Evolutionary conservation across 2,113 vertebrate species (phyloP).

Genomic region (Pseudois nayaur): DNA sequence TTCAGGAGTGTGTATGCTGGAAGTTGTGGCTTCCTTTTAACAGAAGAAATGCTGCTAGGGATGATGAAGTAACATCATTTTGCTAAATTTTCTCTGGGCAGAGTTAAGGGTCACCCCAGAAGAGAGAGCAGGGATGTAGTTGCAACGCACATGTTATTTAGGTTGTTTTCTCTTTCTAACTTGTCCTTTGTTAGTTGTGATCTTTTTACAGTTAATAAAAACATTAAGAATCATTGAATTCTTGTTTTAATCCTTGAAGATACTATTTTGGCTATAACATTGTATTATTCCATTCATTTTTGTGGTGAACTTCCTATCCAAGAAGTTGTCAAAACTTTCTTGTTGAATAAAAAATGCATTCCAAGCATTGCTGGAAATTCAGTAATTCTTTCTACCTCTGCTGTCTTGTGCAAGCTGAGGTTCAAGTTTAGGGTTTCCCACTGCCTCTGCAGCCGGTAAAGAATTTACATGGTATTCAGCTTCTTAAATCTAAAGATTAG

Average conservation of each 20-base stretch:
- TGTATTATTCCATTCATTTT: slow-evolving; percentile 18
- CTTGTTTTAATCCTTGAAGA: background rate
- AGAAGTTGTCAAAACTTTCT: background rate
- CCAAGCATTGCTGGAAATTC: background rate
- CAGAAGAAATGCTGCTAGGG: background rate
- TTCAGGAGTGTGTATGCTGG: background rate
- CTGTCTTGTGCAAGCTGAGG: background rate
- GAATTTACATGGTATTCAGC: background rate
- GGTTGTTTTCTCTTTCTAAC: background rate
- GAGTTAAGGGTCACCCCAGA: background rate
- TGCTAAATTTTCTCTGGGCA: background rate
- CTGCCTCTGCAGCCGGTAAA: background rate
- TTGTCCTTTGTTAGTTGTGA: background rate
- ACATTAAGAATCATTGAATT: background rate
- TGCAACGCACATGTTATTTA: background rate
- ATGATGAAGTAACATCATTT: background rate
- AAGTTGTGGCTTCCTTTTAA: background rate
- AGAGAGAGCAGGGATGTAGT: background rate
- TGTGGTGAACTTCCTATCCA: background rate
- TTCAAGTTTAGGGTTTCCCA: background rate
- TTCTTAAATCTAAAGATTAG: background rate
- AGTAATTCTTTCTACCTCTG: background rate
- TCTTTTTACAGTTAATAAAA: background rate
- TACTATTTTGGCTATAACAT: background rate
- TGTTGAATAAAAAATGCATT: background rate